phyloP scores from a whole-genome alignment of 2,797 vertebrate species.

The Buphagus erythrorhynchus region DNA sequence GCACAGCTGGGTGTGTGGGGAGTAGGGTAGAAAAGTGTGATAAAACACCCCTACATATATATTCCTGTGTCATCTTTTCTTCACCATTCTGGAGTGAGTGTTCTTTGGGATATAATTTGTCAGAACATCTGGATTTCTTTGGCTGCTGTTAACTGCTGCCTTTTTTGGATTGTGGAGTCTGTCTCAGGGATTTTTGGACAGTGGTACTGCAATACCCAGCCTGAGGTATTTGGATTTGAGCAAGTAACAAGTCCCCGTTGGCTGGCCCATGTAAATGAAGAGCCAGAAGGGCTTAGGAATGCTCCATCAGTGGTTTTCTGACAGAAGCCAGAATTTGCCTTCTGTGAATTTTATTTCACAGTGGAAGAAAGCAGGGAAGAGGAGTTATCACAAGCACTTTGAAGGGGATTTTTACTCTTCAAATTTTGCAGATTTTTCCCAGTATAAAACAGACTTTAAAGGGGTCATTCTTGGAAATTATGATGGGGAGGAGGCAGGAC shows the following conservation, averaged over 20 bases:
- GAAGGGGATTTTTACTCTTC: not conserved
- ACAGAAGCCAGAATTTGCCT: not conserved
- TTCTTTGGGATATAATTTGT: not conserved
- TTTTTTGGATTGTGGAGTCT: not conserved
- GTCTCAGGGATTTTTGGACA: not conserved
- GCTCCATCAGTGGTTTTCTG: not conserved
- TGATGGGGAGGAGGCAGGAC: rapidly evolving
- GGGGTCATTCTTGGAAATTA: not conserved
- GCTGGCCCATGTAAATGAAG: not conserved
- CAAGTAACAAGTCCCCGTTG: not conserved
- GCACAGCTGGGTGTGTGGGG: not conserved
- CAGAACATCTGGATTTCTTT: not conserved
- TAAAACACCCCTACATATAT: not conserved
- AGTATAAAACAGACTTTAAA: not conserved
- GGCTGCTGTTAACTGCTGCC: not conserved
- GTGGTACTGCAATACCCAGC: not conserved
- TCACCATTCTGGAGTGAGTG: not conserved
- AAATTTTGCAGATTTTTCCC: not conserved
- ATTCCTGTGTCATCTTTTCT: not conserved
- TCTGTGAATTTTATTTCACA: not conserved
- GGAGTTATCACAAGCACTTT: not conserved
- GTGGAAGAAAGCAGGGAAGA: not conserved
- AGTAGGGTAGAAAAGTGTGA: not conserved
- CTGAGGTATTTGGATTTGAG: not conserved
- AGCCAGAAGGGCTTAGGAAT: not conserved